phyloP scores from a whole-genome alignment of 2,888 invertebrate species.

The Synergus itoensis region DNA sequence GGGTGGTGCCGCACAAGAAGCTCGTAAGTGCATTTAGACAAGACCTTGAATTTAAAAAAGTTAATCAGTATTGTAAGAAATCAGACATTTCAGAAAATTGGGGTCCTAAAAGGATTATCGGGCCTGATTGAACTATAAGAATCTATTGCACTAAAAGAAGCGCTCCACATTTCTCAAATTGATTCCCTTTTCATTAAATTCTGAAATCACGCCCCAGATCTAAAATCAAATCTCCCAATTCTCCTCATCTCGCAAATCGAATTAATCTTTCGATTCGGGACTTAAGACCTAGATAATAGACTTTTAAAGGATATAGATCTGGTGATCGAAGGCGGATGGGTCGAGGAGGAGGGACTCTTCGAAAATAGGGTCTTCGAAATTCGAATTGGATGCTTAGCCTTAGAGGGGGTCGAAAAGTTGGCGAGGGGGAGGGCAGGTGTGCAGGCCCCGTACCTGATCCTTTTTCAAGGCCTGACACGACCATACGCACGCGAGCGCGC shows the following conservation, averaged over 20 bases:
- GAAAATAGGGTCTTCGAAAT: slow-evolving; percentile 1
- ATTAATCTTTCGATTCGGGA: slow-evolving; percentile 6
- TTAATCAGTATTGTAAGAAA: no score
- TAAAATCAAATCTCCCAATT: neutral
- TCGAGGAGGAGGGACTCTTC: slow-evolving; percentile 19
- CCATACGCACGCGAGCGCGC: slow-evolving; percentile 42
- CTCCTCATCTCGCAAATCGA: neutral
- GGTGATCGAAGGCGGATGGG: slow-evolving; percentile 14
- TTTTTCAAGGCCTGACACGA: slow-evolving; percentile 45
- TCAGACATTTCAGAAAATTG: no score
- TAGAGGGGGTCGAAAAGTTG: slow-evolving; percentile 44
- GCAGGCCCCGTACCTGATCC: slow-evolving; percentile 54
- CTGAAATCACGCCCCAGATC: neutral
- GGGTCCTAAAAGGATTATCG: neutral
- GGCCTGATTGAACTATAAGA: neutral
- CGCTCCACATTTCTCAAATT: neutral
- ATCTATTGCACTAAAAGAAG: neutral
- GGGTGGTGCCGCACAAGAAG: neutral
- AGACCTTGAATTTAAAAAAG: no score
- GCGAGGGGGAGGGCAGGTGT: slow-evolving; percentile 63
- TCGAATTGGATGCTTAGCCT: slow-evolving; percentile 35
- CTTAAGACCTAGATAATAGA: slow-evolving; percentile 15
- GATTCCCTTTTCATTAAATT: neutral
- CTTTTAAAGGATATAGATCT: slow-evolving; percentile 13
- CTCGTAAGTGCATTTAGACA: no score